Conservation (phyloP, 2,888 invertebrate genomes). For the Microctonus brassicae region DNA sequence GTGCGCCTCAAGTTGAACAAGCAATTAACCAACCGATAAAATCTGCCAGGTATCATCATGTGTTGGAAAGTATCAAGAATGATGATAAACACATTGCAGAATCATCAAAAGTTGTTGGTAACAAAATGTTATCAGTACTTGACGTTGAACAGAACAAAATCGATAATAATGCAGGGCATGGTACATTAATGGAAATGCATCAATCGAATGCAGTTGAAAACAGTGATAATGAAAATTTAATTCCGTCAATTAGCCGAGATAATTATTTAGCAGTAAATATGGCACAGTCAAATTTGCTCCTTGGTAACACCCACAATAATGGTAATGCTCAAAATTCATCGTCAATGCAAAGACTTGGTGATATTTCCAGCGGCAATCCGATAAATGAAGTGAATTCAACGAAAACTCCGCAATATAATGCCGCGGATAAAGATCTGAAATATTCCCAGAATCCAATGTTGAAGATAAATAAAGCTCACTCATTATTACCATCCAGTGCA, state of each 20-base stretch:
- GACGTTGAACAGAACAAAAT: not conserved
- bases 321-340: not conserved
- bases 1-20: not conserved
- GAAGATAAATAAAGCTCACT: conserved; percentile 55
- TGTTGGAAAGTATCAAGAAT: conserved; percentile 46
- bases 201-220: not conserved
- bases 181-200: not conserved
- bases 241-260: not conserved
- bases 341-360: no score
- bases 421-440: not conserved
- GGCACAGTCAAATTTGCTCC: conserved; percentile 20
- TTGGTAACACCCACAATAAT: not conserved
- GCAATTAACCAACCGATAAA: not conserved
- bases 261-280: conserved; percentile 17
- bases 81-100: conserved; percentile 41
- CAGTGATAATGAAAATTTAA: not conserved
- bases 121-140: no score
- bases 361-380: no score
- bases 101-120: conserved; percentile 29
- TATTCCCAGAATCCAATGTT: not conserved
- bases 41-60: conserved; percentile 51
- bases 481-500: conserved; percentile 58
- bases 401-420: not conserved
- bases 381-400: no score
- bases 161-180: not conserved